phyloP scores from a whole-genome alignment of 2,888 invertebrate species.

The Zaprionus lineosus region DNA sequence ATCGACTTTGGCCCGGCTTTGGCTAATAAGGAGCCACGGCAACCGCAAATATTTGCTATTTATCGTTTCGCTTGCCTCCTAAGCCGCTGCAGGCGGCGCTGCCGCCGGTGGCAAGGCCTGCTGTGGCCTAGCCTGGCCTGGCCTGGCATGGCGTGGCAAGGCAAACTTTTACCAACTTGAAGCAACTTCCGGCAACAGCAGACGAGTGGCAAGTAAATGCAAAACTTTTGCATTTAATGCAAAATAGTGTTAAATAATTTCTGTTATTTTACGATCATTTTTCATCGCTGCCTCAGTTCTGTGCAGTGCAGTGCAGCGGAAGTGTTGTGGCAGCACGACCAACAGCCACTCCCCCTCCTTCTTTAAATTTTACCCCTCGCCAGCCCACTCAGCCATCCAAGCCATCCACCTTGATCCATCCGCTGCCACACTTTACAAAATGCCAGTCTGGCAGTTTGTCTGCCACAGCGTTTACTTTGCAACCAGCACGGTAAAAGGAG shows the following conservation, averaged over 20 bases:
- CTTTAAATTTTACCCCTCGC: too few species aligned
- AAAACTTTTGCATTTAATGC: slow-evolving; percentile 72
- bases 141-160: slow-evolving; percentile 37
- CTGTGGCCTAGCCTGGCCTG: too few species aligned
- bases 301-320: slow-evolving; percentile 49
- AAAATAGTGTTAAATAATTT: slow-evolving; percentile 75
- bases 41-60: slow-evolving; percentile 49
- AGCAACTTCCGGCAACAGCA: slow-evolving; percentile 63
- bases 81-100: too few species aligned
- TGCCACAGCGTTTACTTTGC: slow-evolving; percentile 54
- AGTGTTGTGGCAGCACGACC: slow-evolving; percentile 42
- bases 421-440: not conserved
- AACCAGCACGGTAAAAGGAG: slow-evolving; percentile 36
- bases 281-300: slow-evolving; percentile 42
- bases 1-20: too few species aligned
- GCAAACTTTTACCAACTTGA: slow-evolving; percentile 65
- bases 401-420: too few species aligned
- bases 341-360: not conserved
- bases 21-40: slow-evolving; percentile 32
- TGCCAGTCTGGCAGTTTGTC: slow-evolving; percentile 25
- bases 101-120: too few species aligned
- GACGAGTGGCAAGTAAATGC: slow-evolving; percentile 28
- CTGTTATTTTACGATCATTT: slow-evolving; percentile 66
- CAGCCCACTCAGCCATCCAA: too few species aligned
- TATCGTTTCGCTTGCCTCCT: slow-evolving; percentile 61